Evolutionary conservation across 2,888 invertebrate species (phyloP).

Genomic region (Leptura quadrifasciata): DNA sequence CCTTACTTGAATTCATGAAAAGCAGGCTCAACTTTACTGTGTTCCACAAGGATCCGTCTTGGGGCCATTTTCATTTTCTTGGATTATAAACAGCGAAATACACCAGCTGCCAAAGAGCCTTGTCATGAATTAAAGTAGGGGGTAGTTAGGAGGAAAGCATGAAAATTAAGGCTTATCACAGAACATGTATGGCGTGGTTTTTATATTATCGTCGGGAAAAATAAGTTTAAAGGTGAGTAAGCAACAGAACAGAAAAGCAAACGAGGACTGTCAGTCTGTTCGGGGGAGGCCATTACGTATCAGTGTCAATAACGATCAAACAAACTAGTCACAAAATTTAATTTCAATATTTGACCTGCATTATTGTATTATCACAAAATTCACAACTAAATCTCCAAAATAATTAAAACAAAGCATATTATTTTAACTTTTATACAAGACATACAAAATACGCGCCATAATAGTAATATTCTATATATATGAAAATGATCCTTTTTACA

Average conservation of each 20-base stretch:
- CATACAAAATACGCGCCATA: constrained; percentile 50
- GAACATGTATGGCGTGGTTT: constrained; percentile 63
- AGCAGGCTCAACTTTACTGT: background rate
- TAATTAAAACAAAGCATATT: constrained; percentile 51
- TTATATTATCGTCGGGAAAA: constrained; percentile 25
- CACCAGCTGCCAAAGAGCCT: background rate
- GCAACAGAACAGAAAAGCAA: constrained; percentile 48
- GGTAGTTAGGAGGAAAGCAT: constrained; percentile 8
- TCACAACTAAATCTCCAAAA: constrained; percentile 52
- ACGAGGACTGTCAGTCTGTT: constrained; percentile 56
- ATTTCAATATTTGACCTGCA: constrained; percentile 48
- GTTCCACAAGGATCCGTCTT: constrained; percentile 5
- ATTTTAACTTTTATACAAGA: constrained; percentile 49
- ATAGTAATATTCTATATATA: constrained; percentile 45
- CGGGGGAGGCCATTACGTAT: constrained; percentile 24
- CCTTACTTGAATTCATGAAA: constrained; percentile 20
- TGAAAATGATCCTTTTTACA: constrained; percentile 46
- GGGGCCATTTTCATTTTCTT: background rate
- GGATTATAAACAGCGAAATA: too few relatives aligned
- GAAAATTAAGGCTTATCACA: constrained; percentile 57
- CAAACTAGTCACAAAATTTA: constrained; percentile 50
- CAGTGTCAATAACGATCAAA: constrained; percentile 35
- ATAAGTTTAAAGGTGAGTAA: constrained; percentile 37
- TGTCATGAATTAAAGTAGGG: constrained; percentile 20
- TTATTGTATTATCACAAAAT: constrained; percentile 57